phyloP scores from a whole-genome alignment of 2,113 vertebrate species.

The Rhea pennata region DNA sequence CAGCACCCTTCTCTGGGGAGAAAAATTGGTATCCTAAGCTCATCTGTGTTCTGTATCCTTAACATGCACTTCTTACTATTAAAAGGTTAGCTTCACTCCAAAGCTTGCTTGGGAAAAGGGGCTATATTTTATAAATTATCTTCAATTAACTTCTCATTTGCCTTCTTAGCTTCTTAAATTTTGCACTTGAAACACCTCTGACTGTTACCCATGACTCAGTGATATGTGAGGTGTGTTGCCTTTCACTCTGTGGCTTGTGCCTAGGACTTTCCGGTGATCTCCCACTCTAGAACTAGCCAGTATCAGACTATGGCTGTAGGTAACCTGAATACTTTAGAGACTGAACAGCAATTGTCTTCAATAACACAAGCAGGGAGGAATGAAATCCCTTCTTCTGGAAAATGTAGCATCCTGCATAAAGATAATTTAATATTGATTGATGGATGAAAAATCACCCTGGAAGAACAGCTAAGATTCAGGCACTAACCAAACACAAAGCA shows the following conservation, averaged over 20 bases:
- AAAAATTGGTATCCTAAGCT: background rate
- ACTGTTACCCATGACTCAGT: background rate
- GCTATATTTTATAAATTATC: background rate
- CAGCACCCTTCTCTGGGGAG: background rate
- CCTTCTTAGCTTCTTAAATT: background rate
- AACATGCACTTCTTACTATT: background rate
- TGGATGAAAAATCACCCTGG: background rate
- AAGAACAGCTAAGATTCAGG: background rate
- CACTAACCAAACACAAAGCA: background rate
- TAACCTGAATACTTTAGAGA: background rate
- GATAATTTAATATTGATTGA: background rate
- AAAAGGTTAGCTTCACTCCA: background rate
- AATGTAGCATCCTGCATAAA: background rate
- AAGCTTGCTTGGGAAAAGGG: background rate
- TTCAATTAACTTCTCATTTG: background rate
- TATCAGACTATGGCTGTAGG: background rate
- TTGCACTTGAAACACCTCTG: background rate
- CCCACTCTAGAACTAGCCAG: background rate
- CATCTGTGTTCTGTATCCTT: fast-evolving
- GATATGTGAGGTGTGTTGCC: background rate
- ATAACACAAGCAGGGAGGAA: background rate
- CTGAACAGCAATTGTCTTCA: background rate
- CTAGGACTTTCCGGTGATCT: background rate
- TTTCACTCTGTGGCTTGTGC: background rate
- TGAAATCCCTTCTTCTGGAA: background rate